Percentiles rank a stretch among this genome's conserved stretches.
phyloP scores from a whole-genome alignment of 1,140 invertebrate species.

The Metopolophium dirhodum region DNA sequence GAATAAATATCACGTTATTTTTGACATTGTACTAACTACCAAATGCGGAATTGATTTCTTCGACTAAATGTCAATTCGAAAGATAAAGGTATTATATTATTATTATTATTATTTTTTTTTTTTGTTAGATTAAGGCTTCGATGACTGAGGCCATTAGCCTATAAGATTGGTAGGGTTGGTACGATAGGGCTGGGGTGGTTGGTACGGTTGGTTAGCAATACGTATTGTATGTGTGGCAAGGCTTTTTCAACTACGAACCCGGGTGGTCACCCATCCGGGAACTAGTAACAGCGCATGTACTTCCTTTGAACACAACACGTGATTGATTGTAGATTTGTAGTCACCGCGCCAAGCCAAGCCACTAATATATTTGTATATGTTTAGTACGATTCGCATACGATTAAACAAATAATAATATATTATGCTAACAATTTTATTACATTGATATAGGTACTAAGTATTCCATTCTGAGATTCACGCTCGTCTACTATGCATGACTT shows the following conservation, averaged over 20 bases:
- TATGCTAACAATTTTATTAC: not conserved
- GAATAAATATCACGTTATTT: not conserved
- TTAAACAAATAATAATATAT: not conserved
- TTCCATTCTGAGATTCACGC: not conserved
- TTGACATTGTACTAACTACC: not conserved
- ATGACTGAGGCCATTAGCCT: too few relatives aligned
- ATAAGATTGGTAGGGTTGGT: too few relatives aligned
- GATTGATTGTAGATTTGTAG: too few relatives aligned
- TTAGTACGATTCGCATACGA: not conserved
- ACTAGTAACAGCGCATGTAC: too few relatives aligned
- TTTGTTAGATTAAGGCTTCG: too few relatives aligned
- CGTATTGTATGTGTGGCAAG: too few relatives aligned
- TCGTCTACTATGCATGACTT: not conserved
- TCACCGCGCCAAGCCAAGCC: too few relatives aligned
- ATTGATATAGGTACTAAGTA: not conserved
- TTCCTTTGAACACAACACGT: too few relatives aligned
- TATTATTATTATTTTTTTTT: not conserved
- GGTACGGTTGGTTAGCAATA: too few relatives aligned
- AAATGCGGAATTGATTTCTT: not conserved
- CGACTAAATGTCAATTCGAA: not conserved
- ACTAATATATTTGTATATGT: not conserved
- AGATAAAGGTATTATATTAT: not conserved
- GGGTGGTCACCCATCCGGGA: too few relatives aligned
- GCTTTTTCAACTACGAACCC: too few relatives aligned
- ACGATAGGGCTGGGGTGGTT: too few relatives aligned